These are phyloP conservation scores for Trichogramma pretiosum DNA, from an alignment of 1,140 invertebrate genomes.

Conservation along the genomic window DNA sequence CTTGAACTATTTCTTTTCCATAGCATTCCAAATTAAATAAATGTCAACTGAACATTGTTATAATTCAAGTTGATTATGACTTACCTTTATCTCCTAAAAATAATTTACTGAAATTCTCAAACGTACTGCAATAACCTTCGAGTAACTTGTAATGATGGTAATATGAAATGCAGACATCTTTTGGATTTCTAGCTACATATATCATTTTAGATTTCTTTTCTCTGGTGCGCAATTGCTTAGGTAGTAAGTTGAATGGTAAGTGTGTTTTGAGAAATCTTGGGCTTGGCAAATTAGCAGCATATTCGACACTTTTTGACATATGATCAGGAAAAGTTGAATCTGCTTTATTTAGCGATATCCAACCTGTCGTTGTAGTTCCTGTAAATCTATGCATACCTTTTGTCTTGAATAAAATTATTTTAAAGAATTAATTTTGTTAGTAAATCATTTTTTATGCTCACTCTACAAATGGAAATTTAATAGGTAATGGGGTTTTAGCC, in stretches of 20 bases:
- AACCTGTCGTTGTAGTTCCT: slow-evolving; percentile 15
- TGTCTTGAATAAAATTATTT: background rate
- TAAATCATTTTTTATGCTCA: too few relatives aligned
- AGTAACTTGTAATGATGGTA: slow-evolving; percentile 57
- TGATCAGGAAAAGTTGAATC: slow-evolving; percentile 25
- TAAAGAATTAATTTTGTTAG: too few relatives aligned
- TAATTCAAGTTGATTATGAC: slow-evolving; percentile 6
- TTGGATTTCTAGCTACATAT: slow-evolving; percentile 71
- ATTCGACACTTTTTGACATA: slow-evolving; percentile 41
- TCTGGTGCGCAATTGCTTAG: slow-evolving; percentile 47
- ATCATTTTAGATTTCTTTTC: slow-evolving; percentile 54
- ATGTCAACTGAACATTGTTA: too few relatives aligned
- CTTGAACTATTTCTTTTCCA: too few relatives aligned
- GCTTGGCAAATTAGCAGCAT: slow-evolving; percentile 32
- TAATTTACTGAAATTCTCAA: slow-evolving; percentile 55
- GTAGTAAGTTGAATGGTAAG: slow-evolving; percentile 58
- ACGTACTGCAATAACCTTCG: slow-evolving; percentile 52
- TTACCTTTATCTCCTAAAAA: slow-evolving; percentile 44
- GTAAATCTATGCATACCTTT: background rate
- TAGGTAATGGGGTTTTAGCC: slow-evolving; percentile 29
- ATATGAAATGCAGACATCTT: slow-evolving; percentile 71
- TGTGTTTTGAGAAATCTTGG: slow-evolving; percentile 64
- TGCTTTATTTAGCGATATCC: background rate
- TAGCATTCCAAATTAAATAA: too few relatives aligned
- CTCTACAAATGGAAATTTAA: slow-evolving; percentile 29